Conservation (phyloP, 64 coral and sea anemone genomes). For the Trachythela sp. region DNA sequence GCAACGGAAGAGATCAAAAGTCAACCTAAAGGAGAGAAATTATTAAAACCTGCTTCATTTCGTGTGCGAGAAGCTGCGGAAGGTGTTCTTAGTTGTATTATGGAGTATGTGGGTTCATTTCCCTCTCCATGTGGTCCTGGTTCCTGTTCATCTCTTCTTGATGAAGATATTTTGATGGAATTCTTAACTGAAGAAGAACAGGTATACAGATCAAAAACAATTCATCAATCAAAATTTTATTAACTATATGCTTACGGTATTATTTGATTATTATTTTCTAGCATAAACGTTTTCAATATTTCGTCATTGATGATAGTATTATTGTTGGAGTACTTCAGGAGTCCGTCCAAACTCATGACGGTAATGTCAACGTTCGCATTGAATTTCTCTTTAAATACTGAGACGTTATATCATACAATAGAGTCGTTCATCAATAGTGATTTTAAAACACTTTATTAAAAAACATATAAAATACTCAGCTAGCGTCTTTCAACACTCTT, state of each 20-base stretch:
- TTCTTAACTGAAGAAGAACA: not conserved
- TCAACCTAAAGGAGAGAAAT: constrained; percentile 66
- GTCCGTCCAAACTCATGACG: constrained; percentile 53
- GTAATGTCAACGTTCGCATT: not conserved
- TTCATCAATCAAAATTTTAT: not conserved
- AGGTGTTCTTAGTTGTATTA: constrained; percentile 74
- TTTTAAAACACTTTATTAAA: too few relatives aligned
- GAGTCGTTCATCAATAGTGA: too few relatives aligned
- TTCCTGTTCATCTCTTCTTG: constrained; percentile 64
- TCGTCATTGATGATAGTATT: constrained; percentile 48
- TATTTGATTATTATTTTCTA: not conserved
- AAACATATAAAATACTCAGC: too few relatives aligned
- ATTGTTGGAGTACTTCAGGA: constrained; percentile 67
- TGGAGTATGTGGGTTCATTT: constrained; percentile 91
- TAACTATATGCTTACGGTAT: not conserved
- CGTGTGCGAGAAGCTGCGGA: constrained; percentile 83
- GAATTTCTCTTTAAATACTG: not conserved
- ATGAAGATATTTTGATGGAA: constrained; percentile 62
- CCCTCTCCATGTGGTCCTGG: constrained; percentile 82
- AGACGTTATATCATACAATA: too few relatives aligned
- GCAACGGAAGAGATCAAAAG: not conserved
- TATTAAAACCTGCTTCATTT: constrained; percentile 84
- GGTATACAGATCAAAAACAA: not conserved
- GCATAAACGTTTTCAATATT: constrained; percentile 49
- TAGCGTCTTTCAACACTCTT: too few relatives aligned